A percentile compares a stretch with the other conserved stretches of the same genome.
These are phyloP conservation scores for Kudoa iwatai DNA, from an alignment of 30 jellyfish, hydroid and myxozoan species.

Conservation along the genomic window DNA sequence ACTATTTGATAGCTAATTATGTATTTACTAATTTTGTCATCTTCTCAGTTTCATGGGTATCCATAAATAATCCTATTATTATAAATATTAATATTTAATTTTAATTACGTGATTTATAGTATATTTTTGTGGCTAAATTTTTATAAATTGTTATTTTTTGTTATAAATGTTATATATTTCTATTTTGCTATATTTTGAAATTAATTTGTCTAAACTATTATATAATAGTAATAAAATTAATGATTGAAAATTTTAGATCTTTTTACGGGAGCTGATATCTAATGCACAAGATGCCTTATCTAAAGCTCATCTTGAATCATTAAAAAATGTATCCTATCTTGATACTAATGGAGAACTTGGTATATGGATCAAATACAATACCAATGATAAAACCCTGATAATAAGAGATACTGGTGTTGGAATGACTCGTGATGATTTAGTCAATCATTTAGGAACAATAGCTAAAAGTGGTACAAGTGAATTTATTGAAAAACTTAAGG, in stretches of 20 bases:
- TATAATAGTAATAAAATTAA: not conserved
- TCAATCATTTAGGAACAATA: slow-evolving; percentile 76
- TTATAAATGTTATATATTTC: not conserved
- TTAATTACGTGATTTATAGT: too few relatives aligned
- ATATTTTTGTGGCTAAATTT: too few relatives aligned
- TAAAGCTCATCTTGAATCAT: slow-evolving; percentile 29
- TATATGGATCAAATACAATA: slow-evolving; percentile 40
- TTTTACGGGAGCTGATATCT: slow-evolving; percentile 82
- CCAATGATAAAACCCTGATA: slow-evolving; percentile 29
- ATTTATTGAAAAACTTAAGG: slow-evolving; percentile 46
- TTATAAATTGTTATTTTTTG: too few relatives aligned
- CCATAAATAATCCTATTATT: too few relatives aligned
- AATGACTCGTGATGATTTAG: slow-evolving; percentile 69
- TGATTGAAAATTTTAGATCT: slow-evolving; percentile 9
- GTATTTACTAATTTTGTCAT: too few relatives aligned
- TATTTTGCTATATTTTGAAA: not conserved
- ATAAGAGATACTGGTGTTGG: slow-evolving; percentile 96
- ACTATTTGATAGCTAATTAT: too few relatives aligned
- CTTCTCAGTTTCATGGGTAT: too few relatives aligned
- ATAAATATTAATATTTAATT: too few relatives aligned
- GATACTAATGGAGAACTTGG: slow-evolving; percentile 47
- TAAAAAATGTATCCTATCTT: slow-evolving; percentile 30
- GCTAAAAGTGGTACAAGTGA: slow-evolving; percentile 97
- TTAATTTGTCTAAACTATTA: not conserved
- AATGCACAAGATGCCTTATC: slow-evolving; percentile 91